Percentiles rank a stretch among this genome's conserved stretches.
These are phyloP conservation scores for Eubasilissa splendida DNA, from an alignment of 2,888 invertebrate genomes.

Conservation along the genomic window DNA sequence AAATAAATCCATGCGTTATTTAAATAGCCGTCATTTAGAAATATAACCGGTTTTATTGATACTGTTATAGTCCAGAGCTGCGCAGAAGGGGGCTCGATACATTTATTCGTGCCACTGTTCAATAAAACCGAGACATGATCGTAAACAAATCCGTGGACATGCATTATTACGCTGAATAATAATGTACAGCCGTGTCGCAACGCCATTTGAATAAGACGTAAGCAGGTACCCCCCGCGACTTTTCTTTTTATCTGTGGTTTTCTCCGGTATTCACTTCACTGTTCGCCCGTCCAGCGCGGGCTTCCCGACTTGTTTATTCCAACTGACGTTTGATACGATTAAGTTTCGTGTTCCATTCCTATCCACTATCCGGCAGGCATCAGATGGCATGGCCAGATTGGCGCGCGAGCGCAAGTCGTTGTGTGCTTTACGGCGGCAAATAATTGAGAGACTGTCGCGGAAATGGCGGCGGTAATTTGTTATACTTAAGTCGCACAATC, in stretches of 20 bases:
- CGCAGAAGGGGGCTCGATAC: too few species aligned
- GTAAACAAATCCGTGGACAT: neutral
- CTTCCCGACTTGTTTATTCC: conserved; percentile 3
- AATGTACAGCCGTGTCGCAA: neutral
- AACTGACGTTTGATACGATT: conserved; percentile 1
- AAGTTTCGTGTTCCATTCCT: conserved; percentile 12
- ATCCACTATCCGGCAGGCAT: neutral
- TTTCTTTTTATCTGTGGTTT: conserved; percentile 6
- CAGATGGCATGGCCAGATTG: conserved; percentile 12
- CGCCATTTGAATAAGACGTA: neutral
- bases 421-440: neutral
- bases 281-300: neutral
- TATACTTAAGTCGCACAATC: neutral
- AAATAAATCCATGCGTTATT: too few species aligned
- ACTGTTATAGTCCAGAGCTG: too few species aligned
- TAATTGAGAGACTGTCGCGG: conserved; percentile 11
- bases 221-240: neutral
- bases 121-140: conserved; percentile 2
- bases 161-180: neutral
- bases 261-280: conserved; percentile 1
- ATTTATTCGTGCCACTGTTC: neutral
- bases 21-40: too few species aligned
- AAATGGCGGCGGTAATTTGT: conserved; percentile 15
- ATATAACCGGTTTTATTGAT: too few species aligned
- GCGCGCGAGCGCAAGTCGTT: neutral